Evolutionary conservation across 2,113 vertebrate genomes (phyloP).

Genomic region (Rhizomys pruinosus): DNA sequence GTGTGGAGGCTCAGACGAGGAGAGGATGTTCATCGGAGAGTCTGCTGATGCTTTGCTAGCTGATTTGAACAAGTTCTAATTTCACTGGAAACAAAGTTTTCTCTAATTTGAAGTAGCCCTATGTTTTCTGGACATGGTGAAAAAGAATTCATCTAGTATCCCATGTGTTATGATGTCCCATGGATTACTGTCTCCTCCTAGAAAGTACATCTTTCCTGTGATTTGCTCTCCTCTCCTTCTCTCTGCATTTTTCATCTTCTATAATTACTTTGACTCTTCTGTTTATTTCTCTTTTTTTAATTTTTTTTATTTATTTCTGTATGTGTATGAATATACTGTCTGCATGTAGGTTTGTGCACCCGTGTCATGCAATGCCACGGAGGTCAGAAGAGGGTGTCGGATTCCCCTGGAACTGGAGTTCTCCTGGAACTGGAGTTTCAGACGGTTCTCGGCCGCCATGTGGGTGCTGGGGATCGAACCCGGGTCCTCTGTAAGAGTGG

Average conservation of each 20-base stretch:
- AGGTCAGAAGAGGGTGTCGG: no score
- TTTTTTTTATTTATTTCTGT: no score
- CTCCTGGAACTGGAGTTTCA: no score
- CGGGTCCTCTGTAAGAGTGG: no score
- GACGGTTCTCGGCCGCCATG: no score
- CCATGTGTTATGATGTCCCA: no score
- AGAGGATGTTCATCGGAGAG: background rate
- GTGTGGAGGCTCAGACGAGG: background rate
- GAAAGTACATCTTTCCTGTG: background rate
- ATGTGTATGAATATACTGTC: no score
- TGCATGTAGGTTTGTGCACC: no score
- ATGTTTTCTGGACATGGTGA: background rate
- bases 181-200: background rate
- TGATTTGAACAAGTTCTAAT: background rate
- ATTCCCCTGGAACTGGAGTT: no score
- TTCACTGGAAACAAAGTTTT: background rate
- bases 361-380: no score
- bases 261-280: background rate
- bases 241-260: background rate
- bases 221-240: background rate
- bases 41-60: background rate
- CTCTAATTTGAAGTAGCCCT: constrained; percentile 20
- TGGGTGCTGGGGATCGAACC: no score
- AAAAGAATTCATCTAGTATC: background rate
- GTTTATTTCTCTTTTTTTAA: no score